Percentiles rank a stretch among this genome's conserved stretches.
Evolutionary conservation across 2,888 invertebrate species (phyloP).

Genomic region (Rhimphoctona megacephalus): DNA sequence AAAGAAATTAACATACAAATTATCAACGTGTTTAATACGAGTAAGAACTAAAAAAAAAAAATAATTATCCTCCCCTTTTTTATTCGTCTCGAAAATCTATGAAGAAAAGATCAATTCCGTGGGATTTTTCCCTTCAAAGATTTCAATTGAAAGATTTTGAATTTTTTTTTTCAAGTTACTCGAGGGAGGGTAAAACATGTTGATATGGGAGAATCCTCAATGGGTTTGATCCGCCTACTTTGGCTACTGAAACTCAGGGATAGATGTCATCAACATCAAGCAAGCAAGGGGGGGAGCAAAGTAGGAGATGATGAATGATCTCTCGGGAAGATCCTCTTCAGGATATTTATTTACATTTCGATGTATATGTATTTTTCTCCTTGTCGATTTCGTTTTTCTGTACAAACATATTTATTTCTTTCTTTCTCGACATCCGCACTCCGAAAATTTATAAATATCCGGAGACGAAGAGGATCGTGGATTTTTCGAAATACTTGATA

Average conservation of each 20-base stretch:
- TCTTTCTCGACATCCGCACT: neutral
- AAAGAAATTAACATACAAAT: neutral
- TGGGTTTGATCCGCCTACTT: constrained; percentile 48
- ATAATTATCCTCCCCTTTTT: neutral
- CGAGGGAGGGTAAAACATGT: constrained; percentile 70
- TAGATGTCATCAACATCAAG: constrained; percentile 60
- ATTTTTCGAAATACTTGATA: neutral
- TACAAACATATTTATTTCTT: constrained; percentile 10
- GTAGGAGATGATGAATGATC: constrained; percentile 45
- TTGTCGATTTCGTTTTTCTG: constrained; percentile 22
- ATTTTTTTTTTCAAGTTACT: constrained; percentile 74
- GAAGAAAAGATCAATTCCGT: neutral
- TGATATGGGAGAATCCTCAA: constrained; percentile 37
- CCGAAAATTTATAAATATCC: constrained; percentile 39
- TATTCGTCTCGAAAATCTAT: neutral
- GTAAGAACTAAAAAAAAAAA: neutral
- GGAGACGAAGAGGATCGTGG: neutral
- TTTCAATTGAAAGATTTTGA: constrained; percentile 31
- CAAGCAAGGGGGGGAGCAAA: too few relatives aligned
- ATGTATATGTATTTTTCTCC: constrained; percentile 33
- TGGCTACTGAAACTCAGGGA: constrained; percentile 46
- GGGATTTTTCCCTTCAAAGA: neutral
- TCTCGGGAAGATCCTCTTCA: constrained; percentile 25
- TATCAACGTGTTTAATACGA: neutral
- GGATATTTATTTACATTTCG: constrained; percentile 41